phyloP scores from a whole-genome alignment of 2,797 vertebrate genomes.

The Clarias laeviceps region DNA sequence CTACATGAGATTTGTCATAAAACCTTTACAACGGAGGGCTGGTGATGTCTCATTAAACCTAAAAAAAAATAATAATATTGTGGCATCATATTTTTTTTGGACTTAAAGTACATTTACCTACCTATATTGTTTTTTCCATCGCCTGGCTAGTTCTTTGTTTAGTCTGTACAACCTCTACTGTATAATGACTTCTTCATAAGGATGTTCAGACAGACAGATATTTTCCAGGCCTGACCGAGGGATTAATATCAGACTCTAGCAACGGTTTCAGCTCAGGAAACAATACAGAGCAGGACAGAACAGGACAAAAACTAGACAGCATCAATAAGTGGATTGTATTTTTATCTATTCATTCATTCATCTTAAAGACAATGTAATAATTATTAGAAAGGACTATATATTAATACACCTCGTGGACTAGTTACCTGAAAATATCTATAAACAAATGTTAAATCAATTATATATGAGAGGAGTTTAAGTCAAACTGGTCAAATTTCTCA shows the following conservation, averaged over 20 bases:
- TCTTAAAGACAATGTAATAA: neutral
- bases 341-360: no score
- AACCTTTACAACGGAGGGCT: neutral
- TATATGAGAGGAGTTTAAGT: neutral
- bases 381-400: neutral
- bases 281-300: conserved; percentile 10
- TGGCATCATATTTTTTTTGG: neutral
- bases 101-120: neutral
- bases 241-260: neutral
- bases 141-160: neutral
- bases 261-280: neutral
- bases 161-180: neutral
- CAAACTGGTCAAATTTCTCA: no score
- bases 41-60: neutral
- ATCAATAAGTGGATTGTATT: neutral
- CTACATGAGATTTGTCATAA: neutral
- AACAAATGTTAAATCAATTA: neutral
- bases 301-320: neutral
- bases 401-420: neutral
- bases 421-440: neutral
- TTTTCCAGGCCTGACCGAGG: conserved; percentile 14
- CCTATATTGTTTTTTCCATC: neutral
- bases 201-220: conserved; percentile 5
- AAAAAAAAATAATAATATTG: neutral
- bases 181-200: conserved; percentile 4